These are phyloP conservation scores for Podarcis siculus DNA, from an alignment of 2,797 vertebrate species.

Conservation along the genomic window DNA sequence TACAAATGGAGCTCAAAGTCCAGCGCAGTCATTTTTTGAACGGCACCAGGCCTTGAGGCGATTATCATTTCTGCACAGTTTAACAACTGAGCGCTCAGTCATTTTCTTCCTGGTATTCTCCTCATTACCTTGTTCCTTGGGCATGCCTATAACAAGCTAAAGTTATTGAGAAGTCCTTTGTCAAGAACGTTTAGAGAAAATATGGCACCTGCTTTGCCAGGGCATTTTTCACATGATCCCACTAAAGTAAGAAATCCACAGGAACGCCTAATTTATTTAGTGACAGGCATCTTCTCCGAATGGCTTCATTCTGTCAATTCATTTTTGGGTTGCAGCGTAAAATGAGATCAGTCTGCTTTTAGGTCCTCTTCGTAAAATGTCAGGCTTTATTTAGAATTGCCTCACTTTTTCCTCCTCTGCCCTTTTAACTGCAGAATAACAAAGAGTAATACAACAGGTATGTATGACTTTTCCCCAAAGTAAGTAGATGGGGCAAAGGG, in stretches of 20 bases:
- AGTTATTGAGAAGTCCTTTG: background rate
- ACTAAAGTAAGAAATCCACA: constrained; percentile 1
- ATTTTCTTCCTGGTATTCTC: background rate
- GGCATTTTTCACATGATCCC: constrained; percentile 8
- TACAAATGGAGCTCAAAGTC: background rate
- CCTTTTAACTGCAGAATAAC: background rate
- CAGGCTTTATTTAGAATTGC: background rate
- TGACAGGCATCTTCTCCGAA: background rate
- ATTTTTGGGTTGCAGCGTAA: background rate
- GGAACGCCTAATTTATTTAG: constrained; percentile 1
- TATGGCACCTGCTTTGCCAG: background rate
- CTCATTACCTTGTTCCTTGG: background rate
- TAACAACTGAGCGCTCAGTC: background rate
- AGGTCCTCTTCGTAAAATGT: background rate
- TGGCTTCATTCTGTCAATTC: background rate
- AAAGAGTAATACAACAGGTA: background rate
- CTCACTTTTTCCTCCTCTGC: background rate
- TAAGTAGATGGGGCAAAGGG: no score
- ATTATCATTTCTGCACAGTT: background rate
- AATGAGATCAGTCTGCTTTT: background rate
- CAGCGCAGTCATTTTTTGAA: background rate
- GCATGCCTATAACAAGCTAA: background rate
- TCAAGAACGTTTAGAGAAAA: background rate
- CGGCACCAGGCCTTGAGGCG: background rate
- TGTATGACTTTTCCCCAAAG: no score